A percentile compares a stretch with the other conserved stretches of the same genome.
Conservation (phyloP, 2,113 vertebrate genomes). For the Dipodomys spectabilis region DNA sequence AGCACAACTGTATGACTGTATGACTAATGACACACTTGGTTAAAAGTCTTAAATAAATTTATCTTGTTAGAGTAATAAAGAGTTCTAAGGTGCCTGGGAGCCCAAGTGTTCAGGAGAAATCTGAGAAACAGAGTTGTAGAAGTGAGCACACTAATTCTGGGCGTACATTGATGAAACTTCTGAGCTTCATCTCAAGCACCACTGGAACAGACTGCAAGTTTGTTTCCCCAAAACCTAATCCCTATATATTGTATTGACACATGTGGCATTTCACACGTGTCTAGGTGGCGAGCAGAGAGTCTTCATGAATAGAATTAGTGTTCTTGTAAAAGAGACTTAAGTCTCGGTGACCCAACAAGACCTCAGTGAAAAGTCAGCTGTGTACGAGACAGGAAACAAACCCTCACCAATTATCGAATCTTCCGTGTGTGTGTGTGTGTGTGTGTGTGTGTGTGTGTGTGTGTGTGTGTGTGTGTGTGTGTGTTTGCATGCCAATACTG, state of each 20-base stretch:
- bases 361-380: background rate
- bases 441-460: background rate
- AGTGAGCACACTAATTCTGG: background rate
- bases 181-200: background rate
- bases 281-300: background rate
- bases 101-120: background rate
- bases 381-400: background rate
- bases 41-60: background rate
- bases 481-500: too few relatives aligned
- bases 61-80: background rate
- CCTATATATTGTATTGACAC: background rate
- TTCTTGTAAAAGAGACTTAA: background rate
- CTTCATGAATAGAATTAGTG: background rate
- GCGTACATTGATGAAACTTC: background rate
- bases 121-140: background rate
- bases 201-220: background rate
- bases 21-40: background rate
- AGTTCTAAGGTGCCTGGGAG: too few relatives aligned
- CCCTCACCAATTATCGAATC: background rate
- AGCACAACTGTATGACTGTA: too few relatives aligned
- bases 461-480: background rate
- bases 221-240: background rate
- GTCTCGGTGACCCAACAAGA: background rate
- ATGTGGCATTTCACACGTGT: background rate
- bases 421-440: background rate